Evolutionary conservation across 2,113 vertebrate species (phyloP).

Genomic region (Cynoglossus semilaevis): DNA sequence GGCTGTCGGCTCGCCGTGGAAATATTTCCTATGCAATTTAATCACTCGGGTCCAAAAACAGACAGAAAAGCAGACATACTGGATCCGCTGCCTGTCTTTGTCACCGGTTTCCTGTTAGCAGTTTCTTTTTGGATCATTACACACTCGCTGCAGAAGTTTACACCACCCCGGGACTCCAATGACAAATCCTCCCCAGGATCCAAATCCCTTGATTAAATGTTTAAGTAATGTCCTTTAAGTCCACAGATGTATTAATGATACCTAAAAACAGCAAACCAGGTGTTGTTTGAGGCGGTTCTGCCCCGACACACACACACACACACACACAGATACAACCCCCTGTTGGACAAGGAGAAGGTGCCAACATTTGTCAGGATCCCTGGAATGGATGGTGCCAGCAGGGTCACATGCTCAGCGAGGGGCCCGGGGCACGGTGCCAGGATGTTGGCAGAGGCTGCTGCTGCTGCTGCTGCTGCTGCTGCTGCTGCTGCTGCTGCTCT

Average conservation of each 20-base stretch:
- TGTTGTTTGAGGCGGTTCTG: slow-evolving; percentile 44
- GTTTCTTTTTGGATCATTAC: slow-evolving; percentile 25
- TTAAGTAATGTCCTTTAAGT: slow-evolving; percentile 52
- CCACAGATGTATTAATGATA: slow-evolving; percentile 56
- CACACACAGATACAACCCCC: slow-evolving; percentile 28
- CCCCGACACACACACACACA: slow-evolving; percentile 18
- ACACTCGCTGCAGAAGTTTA: slow-evolving; percentile 45
- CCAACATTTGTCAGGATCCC: slow-evolving; percentile 76
- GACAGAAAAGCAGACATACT: slow-evolving; percentile 53
- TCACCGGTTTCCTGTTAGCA: slow-evolving; percentile 38
- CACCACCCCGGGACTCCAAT: slow-evolving; percentile 45
- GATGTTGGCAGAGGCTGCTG: slow-evolving; percentile 57
- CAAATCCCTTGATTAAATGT: slow-evolving; percentile 54
- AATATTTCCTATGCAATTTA: slow-evolving; percentile 65
- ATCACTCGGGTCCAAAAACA: slow-evolving; percentile 57
- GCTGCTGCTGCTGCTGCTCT: slow-evolving; percentile 39
- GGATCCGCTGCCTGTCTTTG: slow-evolving; percentile 35
- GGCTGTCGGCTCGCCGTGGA: slow-evolving; percentile 52
- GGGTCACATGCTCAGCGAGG: slow-evolving; percentile 70
- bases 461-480: slow-evolving; percentile 30
- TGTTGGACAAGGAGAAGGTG: slow-evolving; percentile 70
- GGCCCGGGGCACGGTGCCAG: slow-evolving; percentile 63
- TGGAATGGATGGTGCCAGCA: slow-evolving; percentile 64
- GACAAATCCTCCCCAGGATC: slow-evolving; percentile 51
- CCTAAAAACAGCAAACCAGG: slow-evolving; percentile 71